These are phyloP conservation scores for Babylonia areolata DNA, from an alignment of 1,140 invertebrate genomes.

Conservation along the genomic window DNA sequence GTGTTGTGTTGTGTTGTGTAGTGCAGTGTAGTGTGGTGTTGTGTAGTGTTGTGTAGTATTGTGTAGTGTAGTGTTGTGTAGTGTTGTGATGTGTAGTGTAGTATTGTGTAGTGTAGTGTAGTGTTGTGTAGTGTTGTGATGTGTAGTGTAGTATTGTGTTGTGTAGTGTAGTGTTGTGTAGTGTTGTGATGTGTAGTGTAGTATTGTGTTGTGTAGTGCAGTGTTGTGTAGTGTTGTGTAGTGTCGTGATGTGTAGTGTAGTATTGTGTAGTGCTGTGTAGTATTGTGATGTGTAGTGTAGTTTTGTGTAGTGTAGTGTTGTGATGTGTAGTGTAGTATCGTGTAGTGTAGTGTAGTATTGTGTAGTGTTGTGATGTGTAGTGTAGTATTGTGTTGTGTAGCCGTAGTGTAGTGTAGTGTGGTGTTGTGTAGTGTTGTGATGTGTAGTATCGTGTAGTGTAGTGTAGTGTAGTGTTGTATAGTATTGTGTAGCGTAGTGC, in stretches of 20 bases:
- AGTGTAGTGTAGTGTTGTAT: too few species aligned
- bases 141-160: too few species aligned
- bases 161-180: background rate
- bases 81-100: background rate
- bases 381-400: slow-evolving; percentile 36
- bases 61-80: background rate
- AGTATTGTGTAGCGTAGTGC: background rate
- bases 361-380: slow-evolving; percentile 17
- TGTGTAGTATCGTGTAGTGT: slow-evolving; percentile 18
- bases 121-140: background rate
- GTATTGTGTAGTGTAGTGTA: background rate
- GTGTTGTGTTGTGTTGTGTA: background rate
- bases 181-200: slow-evolving; percentile 13
- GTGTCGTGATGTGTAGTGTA: background rate
- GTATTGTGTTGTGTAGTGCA: slow-evolving; percentile 20
- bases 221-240: slow-evolving; percentile 28
- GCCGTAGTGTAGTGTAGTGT: slow-evolving; percentile 29
- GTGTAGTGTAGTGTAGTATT: background rate
- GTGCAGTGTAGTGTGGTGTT: background rate
- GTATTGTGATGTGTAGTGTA: too few species aligned
- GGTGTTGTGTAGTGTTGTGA: slow-evolving; percentile 29
- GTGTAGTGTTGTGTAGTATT: too few species aligned
- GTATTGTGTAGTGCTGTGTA: too few species aligned
- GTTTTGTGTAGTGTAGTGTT: too few species aligned
- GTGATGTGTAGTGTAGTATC: too few species aligned